These are phyloP conservation scores for Aratinga solstitialis DNA, from an alignment of 2,797 vertebrate genomes.

Conservation along the genomic window DNA sequence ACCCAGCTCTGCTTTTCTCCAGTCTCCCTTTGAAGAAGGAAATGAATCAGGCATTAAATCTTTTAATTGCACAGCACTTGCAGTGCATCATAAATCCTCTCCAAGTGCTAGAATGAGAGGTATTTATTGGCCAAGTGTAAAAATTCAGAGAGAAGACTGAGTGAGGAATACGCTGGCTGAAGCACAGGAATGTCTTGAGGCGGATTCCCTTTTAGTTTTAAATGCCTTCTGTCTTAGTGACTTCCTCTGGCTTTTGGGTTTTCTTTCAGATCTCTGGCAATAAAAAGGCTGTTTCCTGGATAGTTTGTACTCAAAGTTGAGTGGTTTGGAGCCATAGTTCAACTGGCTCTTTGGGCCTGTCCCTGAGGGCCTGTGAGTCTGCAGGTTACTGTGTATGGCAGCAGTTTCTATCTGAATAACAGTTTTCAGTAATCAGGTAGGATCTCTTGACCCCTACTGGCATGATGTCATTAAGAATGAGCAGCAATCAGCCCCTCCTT, in stretches of 20 bases:
- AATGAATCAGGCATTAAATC: constrained; percentile 40
- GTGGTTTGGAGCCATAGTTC: background rate
- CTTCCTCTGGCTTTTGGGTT: background rate
- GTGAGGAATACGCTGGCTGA: background rate
- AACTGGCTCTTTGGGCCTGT: background rate
- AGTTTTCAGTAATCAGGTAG: background rate
- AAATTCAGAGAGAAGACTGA: background rate
- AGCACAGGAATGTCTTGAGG: background rate
- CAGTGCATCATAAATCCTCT: background rate
- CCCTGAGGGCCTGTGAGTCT: background rate
- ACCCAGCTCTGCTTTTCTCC: background rate
- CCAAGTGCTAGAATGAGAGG: background rate
- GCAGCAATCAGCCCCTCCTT: background rate
- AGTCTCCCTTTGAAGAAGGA: constrained; percentile 13
- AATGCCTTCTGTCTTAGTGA: background rate
- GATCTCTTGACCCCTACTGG: background rate
- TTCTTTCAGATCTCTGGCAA: background rate
- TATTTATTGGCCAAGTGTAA: constrained; percentile 31
- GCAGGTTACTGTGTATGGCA: background rate
- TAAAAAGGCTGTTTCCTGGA: background rate
- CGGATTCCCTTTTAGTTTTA: background rate
- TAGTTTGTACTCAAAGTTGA: background rate
- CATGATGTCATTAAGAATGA: background rate
- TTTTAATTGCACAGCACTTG: constrained; percentile 50
- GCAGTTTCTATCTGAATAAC: background rate